Conservation (phyloP, 2,888 invertebrate genomes). For the Ophioninae sp. region DNA sequence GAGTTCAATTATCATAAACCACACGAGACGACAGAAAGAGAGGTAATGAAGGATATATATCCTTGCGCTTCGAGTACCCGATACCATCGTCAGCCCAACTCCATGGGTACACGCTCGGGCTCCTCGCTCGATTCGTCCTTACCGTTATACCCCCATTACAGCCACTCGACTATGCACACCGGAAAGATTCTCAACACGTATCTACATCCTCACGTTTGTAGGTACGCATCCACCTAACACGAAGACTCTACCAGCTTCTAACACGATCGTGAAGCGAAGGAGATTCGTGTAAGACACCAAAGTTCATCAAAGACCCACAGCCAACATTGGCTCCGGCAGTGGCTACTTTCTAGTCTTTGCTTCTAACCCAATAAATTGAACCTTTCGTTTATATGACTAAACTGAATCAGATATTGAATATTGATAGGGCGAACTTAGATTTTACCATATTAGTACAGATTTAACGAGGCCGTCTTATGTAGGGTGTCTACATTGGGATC, state of each 20-base stretch:
- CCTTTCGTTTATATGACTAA: too few species aligned
- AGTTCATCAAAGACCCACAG: constrained; percentile 36
- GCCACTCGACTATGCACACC: constrained; percentile 45
- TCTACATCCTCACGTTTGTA: constrained; percentile 39
- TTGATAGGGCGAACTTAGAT: too few species aligned
- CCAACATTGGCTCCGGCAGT: not conserved
- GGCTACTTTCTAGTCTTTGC: constrained; percentile 8
- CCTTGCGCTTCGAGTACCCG: constrained; percentile 40
- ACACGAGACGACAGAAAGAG: constrained; percentile 49
- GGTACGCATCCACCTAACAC: constrained; percentile 27
- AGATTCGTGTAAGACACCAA: constrained; percentile 20
- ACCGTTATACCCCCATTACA: constrained; percentile 58
- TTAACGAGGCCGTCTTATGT: too few species aligned
- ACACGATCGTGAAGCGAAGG: constrained; percentile 21
- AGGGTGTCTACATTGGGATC: too few species aligned
- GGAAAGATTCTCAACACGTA: constrained; percentile 38
- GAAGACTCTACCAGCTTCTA: constrained; percentile 9
- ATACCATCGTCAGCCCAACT: constrained; percentile 33
- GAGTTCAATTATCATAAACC: constrained; percentile 63
- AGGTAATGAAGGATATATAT: constrained; percentile 34
- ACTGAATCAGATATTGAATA: too few species aligned
- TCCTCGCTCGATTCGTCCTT: constrained; percentile 44
- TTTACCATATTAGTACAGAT: too few species aligned
- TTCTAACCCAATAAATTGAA: not conserved
- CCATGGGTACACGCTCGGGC: constrained; percentile 19